Conservation (phyloP, 2,797 vertebrate genomes). For the Malurus splendens region DNA sequence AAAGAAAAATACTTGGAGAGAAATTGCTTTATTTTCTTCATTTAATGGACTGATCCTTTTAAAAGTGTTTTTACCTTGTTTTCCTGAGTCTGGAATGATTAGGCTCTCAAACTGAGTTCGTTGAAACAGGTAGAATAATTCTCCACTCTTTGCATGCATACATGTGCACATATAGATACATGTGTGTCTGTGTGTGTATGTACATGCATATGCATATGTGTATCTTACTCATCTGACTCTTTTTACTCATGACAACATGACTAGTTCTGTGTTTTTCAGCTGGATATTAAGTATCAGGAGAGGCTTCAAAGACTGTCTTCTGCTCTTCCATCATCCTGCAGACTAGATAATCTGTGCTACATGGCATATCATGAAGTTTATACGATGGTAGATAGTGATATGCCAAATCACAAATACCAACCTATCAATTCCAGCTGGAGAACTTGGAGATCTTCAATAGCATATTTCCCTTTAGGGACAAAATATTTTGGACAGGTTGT, state of each 20-base stretch:
- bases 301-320: fast-evolving
- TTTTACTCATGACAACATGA: background rate
- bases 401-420: background rate
- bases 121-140: background rate
- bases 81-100: background rate
- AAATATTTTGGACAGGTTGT: background rate
- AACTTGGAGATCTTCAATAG: background rate
- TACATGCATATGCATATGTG: background rate
- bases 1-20: background rate
- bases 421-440: background rate
- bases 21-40: background rate
- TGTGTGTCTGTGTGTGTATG: no score
- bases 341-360: background rate
- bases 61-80: background rate
- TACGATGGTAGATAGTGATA: background rate
- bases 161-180: background rate
- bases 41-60: background rate
- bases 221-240: background rate
- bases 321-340: background rate
- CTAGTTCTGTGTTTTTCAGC: background rate
- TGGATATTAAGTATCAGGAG: background rate
- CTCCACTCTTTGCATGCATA: background rate
- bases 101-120: background rate
- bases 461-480: background rate
- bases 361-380: background rate